Percentiles rank a stretch among this genome's conserved stretches.
phyloP scores from a whole-genome alignment of 2,888 invertebrate genomes.

The Alcis repandata region DNA sequence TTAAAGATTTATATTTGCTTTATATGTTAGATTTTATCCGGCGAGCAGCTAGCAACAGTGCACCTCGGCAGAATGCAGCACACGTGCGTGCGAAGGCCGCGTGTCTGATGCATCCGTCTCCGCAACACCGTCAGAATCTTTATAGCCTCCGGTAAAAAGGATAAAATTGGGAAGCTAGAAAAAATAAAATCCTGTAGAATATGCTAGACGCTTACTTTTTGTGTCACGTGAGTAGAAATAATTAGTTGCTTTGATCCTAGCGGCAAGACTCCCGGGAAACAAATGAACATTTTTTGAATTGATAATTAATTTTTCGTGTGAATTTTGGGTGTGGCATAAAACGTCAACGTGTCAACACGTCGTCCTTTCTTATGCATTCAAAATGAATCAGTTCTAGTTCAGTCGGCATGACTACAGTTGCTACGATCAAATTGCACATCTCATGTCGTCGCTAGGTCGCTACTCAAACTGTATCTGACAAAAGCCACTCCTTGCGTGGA shows the following conservation, averaged over 20 bases:
- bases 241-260: constrained; percentile 62
- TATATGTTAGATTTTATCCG: constrained; percentile 34
- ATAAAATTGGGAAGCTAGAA: constrained; percentile 61
- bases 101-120: constrained; percentile 64
- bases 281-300: constrained; percentile 64
- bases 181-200: constrained; percentile 58
- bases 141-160: constrained; percentile 63
- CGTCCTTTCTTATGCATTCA: background rate
- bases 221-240: constrained; percentile 34
- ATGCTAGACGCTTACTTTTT: constrained; percentile 58
- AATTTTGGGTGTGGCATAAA: background rate
- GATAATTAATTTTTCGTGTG: constrained; percentile 56
- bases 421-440: background rate
- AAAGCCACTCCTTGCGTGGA: constrained; percentile 1
- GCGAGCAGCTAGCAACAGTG: constrained; percentile 56
- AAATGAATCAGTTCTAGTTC: background rate
- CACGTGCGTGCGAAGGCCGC: constrained; percentile 74
- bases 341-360: background rate
- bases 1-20: background rate
- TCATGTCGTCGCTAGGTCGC: background rate
- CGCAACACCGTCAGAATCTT: constrained; percentile 68
- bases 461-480: background rate
- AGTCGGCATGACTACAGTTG: background rate
- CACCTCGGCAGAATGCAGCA: constrained; percentile 63
- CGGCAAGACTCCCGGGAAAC: constrained; percentile 64